Evolutionary conservation across 2,888 invertebrate genomes (phyloP), one percentile per base, ranked within the genome.

Genomic region (Caenorhabditis sp.): DNA sequence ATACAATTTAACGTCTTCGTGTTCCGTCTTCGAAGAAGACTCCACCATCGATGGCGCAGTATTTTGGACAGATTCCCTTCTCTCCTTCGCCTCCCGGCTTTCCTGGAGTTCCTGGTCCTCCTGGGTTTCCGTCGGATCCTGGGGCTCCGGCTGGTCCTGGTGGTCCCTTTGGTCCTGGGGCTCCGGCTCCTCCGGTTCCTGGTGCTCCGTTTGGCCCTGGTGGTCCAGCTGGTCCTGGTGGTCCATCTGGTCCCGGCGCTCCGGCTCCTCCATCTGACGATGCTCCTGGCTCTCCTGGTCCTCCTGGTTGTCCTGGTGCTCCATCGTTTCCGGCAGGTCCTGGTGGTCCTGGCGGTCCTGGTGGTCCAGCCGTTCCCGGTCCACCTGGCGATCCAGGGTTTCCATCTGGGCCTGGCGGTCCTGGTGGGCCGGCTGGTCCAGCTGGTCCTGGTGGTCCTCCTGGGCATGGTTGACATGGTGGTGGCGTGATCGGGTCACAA

Each of bases 21-120:
- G 76, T 81, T 72, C 82, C 82, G 69, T 80, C 81, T 63, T 79
- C 81, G 78, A 81, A 81, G 81, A 81, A 81, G 69, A 81, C 81
- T 71, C 81, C 81, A 63, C 81, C 81, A 62, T 81, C 81, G 71
- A 76, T 73, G 66, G 83, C 77, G 71, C n/a, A n/a, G n/a, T n/a
- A n/a, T n/a, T n/a, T n/a, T n/a, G n/a, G n/a, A n/a, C n/a, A n/a
- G n/a, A n/a, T n/a, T n/a, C n/a, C n/a, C n/a, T n/a, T n/a, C n/a
- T n/a, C n/a, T n/a, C n/a, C n/a, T n/a, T n/a, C n/a, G 59, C 63
- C 69, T 69, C 73, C 73, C 31, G 72, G 69, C 50, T 69, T 69
- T 53, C 79, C 79, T 12, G 77, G 70, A 37, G 77, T 69, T 71
- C 79, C 79, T 27, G 70, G 55, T 58, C 69, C 64, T 77, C 77